Percentiles rank a stretch among this genome's conserved stretches.
phyloP scores from a whole-genome alignment of 2,113 vertebrate genomes.

The Sylvietta virens region DNA sequence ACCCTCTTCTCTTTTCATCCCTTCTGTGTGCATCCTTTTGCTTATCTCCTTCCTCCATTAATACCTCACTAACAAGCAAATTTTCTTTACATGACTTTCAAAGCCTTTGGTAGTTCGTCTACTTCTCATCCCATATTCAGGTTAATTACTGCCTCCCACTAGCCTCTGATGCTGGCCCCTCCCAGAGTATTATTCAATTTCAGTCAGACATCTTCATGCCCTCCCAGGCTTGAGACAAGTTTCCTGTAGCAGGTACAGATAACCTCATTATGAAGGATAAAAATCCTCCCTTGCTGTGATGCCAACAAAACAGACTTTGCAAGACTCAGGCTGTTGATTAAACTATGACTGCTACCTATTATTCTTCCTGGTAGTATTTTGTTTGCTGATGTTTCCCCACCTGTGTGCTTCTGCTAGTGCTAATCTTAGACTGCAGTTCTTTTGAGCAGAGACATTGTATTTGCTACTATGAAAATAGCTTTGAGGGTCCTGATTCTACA shows the following conservation, averaged over 20 bases:
- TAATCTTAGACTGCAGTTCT: not conserved
- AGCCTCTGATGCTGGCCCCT: not conserved
- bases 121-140: not conserved
- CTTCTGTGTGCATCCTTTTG: not conserved
- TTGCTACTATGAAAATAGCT: not conserved
- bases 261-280: conserved; percentile 4
- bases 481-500: not conserved
- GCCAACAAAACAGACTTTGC: not conserved
- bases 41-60: not conserved
- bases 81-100: conserved; percentile 11
- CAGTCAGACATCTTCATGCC: not conserved
- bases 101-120: not conserved
- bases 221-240: not conserved
- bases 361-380: not conserved
- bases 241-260: not conserved
- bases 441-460: not conserved
- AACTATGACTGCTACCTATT: not conserved
- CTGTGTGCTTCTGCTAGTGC: not conserved
- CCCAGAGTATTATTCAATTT: not conserved
- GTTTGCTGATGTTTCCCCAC: not conserved
- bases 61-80: not conserved
- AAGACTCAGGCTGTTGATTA: conserved; percentile 5
- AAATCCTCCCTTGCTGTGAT: not conserved
- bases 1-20: not conserved
- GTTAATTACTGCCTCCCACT: conserved; percentile 10